phyloP scores from a whole-genome alignment of 2,888 invertebrate species.

The Agrochola circellaris region DNA sequence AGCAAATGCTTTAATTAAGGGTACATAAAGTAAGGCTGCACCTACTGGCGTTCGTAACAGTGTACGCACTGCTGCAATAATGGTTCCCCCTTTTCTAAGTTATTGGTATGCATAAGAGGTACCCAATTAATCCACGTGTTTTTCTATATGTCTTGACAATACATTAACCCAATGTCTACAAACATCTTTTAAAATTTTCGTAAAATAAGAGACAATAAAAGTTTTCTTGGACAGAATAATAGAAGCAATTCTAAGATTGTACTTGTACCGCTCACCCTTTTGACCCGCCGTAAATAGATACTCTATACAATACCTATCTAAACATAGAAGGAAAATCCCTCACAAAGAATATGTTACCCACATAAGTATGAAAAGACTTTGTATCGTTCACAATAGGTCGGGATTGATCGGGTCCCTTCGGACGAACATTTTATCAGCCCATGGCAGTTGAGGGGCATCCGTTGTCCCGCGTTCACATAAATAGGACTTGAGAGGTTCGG shows the following conservation, averaged over 20 bases:
- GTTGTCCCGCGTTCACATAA: slow-evolving; percentile 71
- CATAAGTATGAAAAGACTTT: slow-evolving; percentile 71
- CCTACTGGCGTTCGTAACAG: background rate
- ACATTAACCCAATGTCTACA: background rate
- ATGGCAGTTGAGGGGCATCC: slow-evolving; percentile 74
- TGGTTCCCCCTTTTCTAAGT: slow-evolving; percentile 5
- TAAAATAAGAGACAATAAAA: slow-evolving; percentile 17
- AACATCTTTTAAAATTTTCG: background rate
- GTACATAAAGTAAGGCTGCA: too few relatives aligned
- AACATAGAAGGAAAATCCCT: slow-evolving; percentile 60
- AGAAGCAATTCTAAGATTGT: slow-evolving; percentile 48
- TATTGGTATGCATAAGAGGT: background rate
- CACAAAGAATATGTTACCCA: slow-evolving; percentile 69
- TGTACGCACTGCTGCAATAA: background rate
- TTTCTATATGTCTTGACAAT: background rate
- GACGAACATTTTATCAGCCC: slow-evolving; percentile 78
- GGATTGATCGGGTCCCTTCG: slow-evolving; percentile 76
- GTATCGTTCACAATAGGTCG: slow-evolving; percentile 75
- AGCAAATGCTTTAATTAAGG: background rate
- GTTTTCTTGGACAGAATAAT: slow-evolving; percentile 22
- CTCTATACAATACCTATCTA: slow-evolving; percentile 56
- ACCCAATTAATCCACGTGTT: slow-evolving; percentile 1
- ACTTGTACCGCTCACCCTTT: slow-evolving; percentile 37
- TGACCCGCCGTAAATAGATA: slow-evolving; percentile 58
- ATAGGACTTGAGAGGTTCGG: slow-evolving; percentile 68